A percentile compares a stretch with the other conserved stretches of the same genome.
phyloP scores from a whole-genome alignment of 1,140 invertebrate genomes.

The Macrobrachium nipponense region DNA sequence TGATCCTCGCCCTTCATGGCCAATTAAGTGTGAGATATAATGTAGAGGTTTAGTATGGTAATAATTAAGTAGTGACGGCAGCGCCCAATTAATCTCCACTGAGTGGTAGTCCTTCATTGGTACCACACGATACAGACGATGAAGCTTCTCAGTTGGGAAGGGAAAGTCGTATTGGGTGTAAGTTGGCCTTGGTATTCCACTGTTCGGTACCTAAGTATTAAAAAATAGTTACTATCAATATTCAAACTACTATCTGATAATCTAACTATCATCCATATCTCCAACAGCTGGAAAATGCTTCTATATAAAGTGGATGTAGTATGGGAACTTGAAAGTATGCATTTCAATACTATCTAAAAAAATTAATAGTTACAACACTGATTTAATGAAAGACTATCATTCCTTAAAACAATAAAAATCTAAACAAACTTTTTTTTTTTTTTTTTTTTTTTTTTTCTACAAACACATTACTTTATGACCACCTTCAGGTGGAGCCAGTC shows the following conservation, averaged over 20 bases:
- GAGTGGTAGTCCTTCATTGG: conserved; percentile 92
- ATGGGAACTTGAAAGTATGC: too few relatives aligned
- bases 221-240: background rate
- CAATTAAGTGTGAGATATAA: conserved; percentile 80
- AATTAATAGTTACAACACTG: too few relatives aligned
- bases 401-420: too few relatives aligned
- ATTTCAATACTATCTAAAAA: too few relatives aligned
- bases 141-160: conserved; percentile 76
- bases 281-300: background rate
- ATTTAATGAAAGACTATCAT: too few relatives aligned
- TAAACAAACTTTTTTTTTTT: too few relatives aligned
- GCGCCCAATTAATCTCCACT: conserved; percentile 87
- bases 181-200: conserved; percentile 16
- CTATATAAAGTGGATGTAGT: background rate
- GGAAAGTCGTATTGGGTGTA: conserved; percentile 70
- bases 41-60: conserved; percentile 72
- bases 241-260: too few relatives aligned
- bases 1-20: conserved; percentile 95
- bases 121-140: conserved; percentile 76
- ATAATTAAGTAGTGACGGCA: conserved; percentile 83
- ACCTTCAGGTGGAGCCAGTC: too few relatives aligned
- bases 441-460: too few relatives aligned
- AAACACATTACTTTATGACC: too few relatives aligned
- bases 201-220: conserved; percentile 32
- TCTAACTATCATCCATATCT: background rate